Evolutionary conservation across 2,888 invertebrate genomes (phyloP).

Genomic region (Drosophila meridiana): DNA sequence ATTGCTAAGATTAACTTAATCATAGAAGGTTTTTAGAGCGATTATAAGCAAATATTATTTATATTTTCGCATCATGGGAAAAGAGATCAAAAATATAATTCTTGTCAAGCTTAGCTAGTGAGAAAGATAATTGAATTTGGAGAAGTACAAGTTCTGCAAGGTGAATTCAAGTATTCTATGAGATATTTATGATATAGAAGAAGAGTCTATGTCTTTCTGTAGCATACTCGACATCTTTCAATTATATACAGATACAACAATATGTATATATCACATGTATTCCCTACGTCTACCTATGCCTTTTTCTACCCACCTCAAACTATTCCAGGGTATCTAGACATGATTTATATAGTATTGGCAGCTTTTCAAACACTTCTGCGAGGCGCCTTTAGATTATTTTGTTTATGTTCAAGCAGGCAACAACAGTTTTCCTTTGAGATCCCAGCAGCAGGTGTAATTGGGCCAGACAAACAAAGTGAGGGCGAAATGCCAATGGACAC

Average conservation of each 20-base stretch:
- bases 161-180: background rate
- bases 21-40: background rate
- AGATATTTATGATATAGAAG: no score
- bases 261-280: no score
- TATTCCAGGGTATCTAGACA: slow-evolving; percentile 11
- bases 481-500: slow-evolving; percentile 25
- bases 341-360: slow-evolving; percentile 34
- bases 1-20: background rate
- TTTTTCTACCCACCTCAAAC: background rate
- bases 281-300: background rate
- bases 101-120: background rate
- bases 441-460: slow-evolving; percentile 36
- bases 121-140: background rate
- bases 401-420: slow-evolving; percentile 43
- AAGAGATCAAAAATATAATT: no score
- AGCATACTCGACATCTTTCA: no score
- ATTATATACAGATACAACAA: no score
- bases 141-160: no score
- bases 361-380: slow-evolving; percentile 1
- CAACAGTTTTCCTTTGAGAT: slow-evolving; percentile 23
- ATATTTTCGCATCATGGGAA: no score
- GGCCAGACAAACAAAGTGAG: slow-evolving; percentile 25
- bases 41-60: no score
- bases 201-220: no score
- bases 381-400: slow-evolving; percentile 44